phyloP scores from a whole-genome alignment of 2,113 vertebrate species.

The Dasyornis broadbenti region DNA sequence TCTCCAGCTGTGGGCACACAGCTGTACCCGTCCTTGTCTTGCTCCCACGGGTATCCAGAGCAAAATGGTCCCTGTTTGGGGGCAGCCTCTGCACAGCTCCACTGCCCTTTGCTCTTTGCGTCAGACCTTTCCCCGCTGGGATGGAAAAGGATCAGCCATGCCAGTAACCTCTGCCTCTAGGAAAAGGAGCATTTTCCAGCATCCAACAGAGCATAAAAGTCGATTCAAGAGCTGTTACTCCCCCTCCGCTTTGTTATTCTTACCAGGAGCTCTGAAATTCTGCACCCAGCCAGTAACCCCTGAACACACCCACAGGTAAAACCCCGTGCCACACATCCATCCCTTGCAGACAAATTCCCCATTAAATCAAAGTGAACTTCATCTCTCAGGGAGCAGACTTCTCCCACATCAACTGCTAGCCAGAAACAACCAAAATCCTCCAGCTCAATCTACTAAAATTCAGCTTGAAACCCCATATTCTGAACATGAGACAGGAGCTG shows the following conservation, averaged over 20 bases:
- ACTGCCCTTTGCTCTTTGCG: background rate
- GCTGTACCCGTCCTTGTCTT: background rate
- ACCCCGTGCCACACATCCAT: background rate
- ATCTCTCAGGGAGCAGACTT: background rate
- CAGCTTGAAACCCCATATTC: background rate
- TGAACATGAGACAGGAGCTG: background rate
- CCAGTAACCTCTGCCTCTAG: too few species aligned
- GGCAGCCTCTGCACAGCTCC: background rate
- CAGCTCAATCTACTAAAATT: background rate
- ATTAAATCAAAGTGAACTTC: background rate
- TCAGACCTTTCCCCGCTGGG: background rate
- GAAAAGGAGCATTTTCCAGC: background rate
- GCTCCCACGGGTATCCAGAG: background rate
- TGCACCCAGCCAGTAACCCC: background rate
- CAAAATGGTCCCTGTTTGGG: background rate
- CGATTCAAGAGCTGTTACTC: background rate
- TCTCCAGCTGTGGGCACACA: background rate
- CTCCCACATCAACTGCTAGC: background rate
- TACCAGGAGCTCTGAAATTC: background rate
- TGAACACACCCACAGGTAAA: background rate
- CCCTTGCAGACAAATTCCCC: background rate
- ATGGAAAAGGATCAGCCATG: background rate
- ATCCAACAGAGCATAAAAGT: background rate
- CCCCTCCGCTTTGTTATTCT: rapidly evolving
- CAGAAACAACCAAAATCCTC: background rate